phyloP scores from a whole-genome alignment of 2,888 invertebrate genomes.

The Tinea pellionella region DNA sequence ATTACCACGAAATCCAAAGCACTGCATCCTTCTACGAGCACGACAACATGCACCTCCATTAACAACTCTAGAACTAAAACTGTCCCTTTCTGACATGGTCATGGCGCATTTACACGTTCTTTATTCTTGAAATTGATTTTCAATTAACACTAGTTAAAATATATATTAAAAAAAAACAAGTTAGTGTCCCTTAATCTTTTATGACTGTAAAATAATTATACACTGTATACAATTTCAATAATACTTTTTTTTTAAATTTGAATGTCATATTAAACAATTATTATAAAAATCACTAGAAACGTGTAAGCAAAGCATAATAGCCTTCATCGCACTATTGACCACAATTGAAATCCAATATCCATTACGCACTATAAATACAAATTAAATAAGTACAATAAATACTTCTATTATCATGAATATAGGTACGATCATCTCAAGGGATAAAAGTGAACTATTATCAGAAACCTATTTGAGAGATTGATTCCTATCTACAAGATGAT shows the following conservation, averaged over 20 bases:
- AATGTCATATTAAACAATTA: too few species aligned
- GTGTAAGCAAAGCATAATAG: background rate
- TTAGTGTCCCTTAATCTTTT: too few species aligned
- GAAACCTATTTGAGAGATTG: background rate
- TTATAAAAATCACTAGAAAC: background rate
- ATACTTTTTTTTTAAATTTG: too few species aligned
- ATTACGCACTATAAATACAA: background rate
- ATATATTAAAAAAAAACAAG: too few species aligned
- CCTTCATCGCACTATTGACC: background rate
- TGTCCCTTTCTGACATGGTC: conserved; percentile 57
- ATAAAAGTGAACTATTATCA: background rate
- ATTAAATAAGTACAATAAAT: background rate
- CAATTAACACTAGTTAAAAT: too few species aligned
- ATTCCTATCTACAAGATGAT: background rate
- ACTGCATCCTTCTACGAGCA: conserved; percentile 60
- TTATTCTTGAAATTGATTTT: background rate
- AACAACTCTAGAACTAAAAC: conserved; percentile 42
- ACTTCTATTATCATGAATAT: background rate
- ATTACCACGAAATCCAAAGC: conserved; percentile 61
- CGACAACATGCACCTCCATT: conserved; percentile 51
- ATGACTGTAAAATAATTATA: too few species aligned
- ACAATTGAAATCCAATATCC: background rate
- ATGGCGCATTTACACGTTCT: background rate
- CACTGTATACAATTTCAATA: too few species aligned
- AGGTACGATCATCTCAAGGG: background rate